phyloP scores from a whole-genome alignment of 1,140 invertebrate genomes.

The Orius laevigatus region DNA sequence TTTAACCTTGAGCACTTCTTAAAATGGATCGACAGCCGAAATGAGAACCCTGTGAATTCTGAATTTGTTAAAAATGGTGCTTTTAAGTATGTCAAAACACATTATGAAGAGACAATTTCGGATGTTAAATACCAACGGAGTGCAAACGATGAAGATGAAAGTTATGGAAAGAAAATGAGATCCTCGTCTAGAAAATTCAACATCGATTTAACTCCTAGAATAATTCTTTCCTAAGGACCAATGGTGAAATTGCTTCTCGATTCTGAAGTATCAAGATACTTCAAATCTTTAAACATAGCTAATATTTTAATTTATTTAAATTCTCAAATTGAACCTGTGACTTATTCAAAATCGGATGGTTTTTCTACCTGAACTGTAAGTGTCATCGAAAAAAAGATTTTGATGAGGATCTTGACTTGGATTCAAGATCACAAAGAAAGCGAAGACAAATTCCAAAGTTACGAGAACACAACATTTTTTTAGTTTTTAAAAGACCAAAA shows the following conservation, averaged over 20 bases:
- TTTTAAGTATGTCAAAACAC: too few species aligned
- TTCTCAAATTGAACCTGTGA: conserved; percentile 55
- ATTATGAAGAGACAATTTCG: too few species aligned
- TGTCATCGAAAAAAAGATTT: conserved; percentile 81
- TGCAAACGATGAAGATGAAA: too few species aligned
- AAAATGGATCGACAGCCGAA: conserved; percentile 48
- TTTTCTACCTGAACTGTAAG: conserved; percentile 80
- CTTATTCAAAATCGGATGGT: conserved; percentile 85
- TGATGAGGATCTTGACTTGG: conserved; percentile 87
- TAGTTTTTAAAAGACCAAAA: conserved; percentile 71
- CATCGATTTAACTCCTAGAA: conserved; percentile 80
- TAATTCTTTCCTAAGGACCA: conserved; percentile 65
- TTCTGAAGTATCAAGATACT: conserved; percentile 90
- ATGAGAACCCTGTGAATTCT: too few species aligned
- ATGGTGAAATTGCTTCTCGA: conserved; percentile 84
- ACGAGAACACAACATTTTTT: conserved; percentile 63
- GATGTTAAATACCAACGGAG: too few species aligned
- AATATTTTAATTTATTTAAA: conserved; percentile 68
- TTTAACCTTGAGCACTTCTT: conserved; percentile 74
- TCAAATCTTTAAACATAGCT: conserved; percentile 83
- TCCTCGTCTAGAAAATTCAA: conserved; percentile 76
- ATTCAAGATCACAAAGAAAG: conserved; percentile 66
- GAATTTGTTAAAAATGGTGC: too few species aligned
- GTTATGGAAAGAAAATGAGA: too few species aligned
- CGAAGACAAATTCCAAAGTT: conserved; percentile 58